Base-by-base conservation (phyloP, 92 coral and sea anemone genomes). In the Palythoa grandiflora region DNA sequence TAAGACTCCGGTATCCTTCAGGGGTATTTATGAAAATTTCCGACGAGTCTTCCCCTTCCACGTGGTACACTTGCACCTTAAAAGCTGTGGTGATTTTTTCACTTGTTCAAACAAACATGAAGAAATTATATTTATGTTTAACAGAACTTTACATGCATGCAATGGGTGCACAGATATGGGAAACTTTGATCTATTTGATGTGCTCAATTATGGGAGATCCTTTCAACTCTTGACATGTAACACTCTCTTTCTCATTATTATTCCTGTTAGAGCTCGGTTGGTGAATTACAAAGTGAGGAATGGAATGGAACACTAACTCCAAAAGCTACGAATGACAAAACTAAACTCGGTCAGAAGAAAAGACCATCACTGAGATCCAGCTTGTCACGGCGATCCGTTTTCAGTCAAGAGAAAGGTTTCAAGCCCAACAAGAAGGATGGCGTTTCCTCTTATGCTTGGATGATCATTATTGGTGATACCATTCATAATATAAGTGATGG, bases 401-500 rank as follows among this genome's bases (percentile, higher is more conserved):
- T 94, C 78, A 94, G 93, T 84, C 61, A 73, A 6, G 94, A 92
- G 38, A 91, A 78, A 54, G 77, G 79, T 15, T 76, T 79, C 68
- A 83, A 77, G 47, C 65, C 70, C 38, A 80, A 88, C 4, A 83
- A 78, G 1, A 71, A 85, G 35, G 71, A 75, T 12, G 80, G 87
- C 7, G 85, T 94, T 72, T 88, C 94, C 4, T 54, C 97, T 8
- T 89, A 88, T 38, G 98, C 93, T 0, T 97, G 99, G 99, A 97
- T 91, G 94, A 94, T 97, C 28, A 97, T 97, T 36, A 90, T 97
- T 68, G 99, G 99, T 7, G 99, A 97, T 68, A 94, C 98, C 39
- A 87, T 97, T 61, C 99, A 97, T 52, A 97, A 97, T 78, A 88
- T 97, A 3, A 96, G 97, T 66, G 99, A 97, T 90, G 99, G 99